Evolutionary conservation across 1,140 invertebrate genomes (phyloP).

Genomic region (Acromyrmex echinatior): DNA sequence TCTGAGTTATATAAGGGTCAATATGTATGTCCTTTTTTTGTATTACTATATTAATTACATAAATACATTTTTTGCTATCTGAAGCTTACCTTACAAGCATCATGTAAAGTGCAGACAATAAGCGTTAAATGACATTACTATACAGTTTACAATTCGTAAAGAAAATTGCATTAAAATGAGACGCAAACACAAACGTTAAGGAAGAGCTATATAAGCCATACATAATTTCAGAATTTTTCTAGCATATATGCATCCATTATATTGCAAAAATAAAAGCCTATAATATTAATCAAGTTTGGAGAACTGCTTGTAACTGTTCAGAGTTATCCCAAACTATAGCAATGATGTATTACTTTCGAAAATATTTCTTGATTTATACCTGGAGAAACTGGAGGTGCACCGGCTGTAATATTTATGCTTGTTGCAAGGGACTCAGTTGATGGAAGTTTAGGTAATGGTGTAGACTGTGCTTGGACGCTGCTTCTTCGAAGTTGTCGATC

Average conservation of each 20-base stretch:
- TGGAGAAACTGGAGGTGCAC: slow-evolving; percentile 83
- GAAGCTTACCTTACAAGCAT: slow-evolving; percentile 22
- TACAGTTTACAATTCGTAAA: slow-evolving; percentile 4
- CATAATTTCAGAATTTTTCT: slow-evolving; percentile 2
- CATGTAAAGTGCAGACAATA: slow-evolving; percentile 12
- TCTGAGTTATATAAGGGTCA: slow-evolving; percentile 7
- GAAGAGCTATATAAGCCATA: slow-evolving; percentile 25
- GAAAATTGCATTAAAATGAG: slow-evolving; percentile 18
- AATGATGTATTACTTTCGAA: slow-evolving; percentile 62
- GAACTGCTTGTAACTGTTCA: slow-evolving; percentile 29
- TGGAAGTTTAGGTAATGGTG: slow-evolving; percentile 84
- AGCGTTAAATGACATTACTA: slow-evolving; percentile 37
- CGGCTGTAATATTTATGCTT: slow-evolving; percentile 80
- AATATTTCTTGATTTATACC: slow-evolving; percentile 78
- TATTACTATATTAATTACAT: slow-evolving; percentile 15
- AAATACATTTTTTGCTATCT: slow-evolving; percentile 4
- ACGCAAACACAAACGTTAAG: slow-evolving; percentile 3
- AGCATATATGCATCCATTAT: not conserved
- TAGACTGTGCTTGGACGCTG: slow-evolving; percentile 82
- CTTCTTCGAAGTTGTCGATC: slow-evolving; percentile 83
- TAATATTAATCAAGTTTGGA: slow-evolving; percentile 25
- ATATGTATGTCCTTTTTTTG: not conserved
- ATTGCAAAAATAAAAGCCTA: slow-evolving; percentile 27
- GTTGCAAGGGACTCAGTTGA: slow-evolving; percentile 84
- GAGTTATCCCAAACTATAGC: slow-evolving; percentile 58